Evolutionary conservation across 1,140 invertebrate genomes (phyloP).

Genomic region (Cydia amplana): DNA sequence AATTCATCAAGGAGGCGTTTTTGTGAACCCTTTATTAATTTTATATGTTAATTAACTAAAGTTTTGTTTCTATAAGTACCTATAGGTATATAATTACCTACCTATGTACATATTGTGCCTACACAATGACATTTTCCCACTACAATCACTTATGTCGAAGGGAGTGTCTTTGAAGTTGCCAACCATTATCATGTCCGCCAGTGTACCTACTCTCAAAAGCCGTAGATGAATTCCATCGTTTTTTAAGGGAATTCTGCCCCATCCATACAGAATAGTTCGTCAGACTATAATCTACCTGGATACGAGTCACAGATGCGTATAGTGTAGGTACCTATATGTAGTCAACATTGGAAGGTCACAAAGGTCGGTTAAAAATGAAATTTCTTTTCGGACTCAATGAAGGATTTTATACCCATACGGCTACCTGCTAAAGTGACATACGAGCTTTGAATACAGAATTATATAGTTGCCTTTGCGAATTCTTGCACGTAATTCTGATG

Average conservation of each 20-base stretch:
- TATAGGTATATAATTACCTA: too few species aligned
- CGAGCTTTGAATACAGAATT: constrained; percentile 37
- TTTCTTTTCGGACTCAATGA: neutral
- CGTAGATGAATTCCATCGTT: constrained; percentile 22
- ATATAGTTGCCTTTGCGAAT: too few species aligned
- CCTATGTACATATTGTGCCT: too few species aligned
- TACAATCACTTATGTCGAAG: too few species aligned
- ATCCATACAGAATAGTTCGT: neutral
- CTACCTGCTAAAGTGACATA: constrained; percentile 13
- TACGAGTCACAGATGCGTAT: neutral
- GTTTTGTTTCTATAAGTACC: too few species aligned
- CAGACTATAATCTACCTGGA: constrained; percentile 12
- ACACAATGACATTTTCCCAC: too few species aligned
- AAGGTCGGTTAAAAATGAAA: neutral
- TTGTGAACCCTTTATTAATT: too few species aligned
- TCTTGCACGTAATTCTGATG: too few species aligned
- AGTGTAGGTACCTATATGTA: neutral
- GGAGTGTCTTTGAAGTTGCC: too few species aligned
- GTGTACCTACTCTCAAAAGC: neutral
- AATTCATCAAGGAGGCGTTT: too few species aligned
- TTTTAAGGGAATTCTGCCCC: neutral
- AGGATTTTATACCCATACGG: neutral
- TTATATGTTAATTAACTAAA: too few species aligned
- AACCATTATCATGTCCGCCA: neutral
- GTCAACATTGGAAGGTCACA: neutral